Base-by-base conservation (phyloP, 1,140 invertebrate species). In the Dryas iulia region DNA sequence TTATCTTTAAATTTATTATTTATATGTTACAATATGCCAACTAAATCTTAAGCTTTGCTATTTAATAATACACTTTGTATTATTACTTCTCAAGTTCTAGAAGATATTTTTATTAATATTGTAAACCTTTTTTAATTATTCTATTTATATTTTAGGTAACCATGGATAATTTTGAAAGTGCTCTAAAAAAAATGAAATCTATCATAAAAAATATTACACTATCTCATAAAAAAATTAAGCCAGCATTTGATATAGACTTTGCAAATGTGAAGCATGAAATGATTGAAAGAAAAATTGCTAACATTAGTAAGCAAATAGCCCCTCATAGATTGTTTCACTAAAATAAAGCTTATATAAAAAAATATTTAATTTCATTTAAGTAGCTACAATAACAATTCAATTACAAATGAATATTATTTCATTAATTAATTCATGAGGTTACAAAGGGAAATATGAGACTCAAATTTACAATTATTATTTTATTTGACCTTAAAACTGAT, bases 171-270 rank as follows among this genome's bases (percentile, higher is more conserved):
- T 69, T 73, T 26, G 69, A 85, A 10, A 57, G 60, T 59, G 85
- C 89, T 39, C 87, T 83, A 52, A 62, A 65, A 14, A 91, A 87
- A 78, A 39, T 80, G 5, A 86, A 87, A 60, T 74, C 28, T 35
- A 86, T 91, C 23, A 82, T 90, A 14, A 76, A 74, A 31, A 52
- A 84, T 23, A 89, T 91, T 59, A 78, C 87, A 5, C 74, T 80
- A 7, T 75, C 76, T 2, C 87, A 91, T 56, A 78, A 72, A n/a
- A 53, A 66, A 10, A 26, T 85, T 3, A 78, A 81, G 31, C 87
- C 86, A 66, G 81, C 90, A 83, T 88, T 87, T 61, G 79, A 90
- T 56, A 84, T 87, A 52, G 79, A 91, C 54, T 89, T 90, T 73
- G 65, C 74, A 25, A 84, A 83, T 54, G 72, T 78, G 28, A 35